These are phyloP conservation scores for Sminthopsis crassicaudata DNA, from an alignment of 2,113 vertebrate genomes.

Conservation along the genomic window DNA sequence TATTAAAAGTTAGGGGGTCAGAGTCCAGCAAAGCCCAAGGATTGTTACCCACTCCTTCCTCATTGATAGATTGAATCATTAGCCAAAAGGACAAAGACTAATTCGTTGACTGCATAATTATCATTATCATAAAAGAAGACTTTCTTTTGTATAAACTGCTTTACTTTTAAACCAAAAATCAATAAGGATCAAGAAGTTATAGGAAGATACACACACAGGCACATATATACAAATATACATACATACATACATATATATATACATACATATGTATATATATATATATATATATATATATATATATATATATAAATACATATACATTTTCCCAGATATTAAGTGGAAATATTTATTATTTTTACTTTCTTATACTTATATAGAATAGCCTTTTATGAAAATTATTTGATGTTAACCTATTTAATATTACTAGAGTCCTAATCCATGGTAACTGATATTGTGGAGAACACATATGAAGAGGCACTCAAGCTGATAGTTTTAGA, in stretches of 20 bases:
- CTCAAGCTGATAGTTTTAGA: background rate
- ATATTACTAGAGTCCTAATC: background rate
- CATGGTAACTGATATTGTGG: background rate
- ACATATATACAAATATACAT: too few species aligned
- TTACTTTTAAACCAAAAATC: background rate
- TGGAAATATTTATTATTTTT: background rate
- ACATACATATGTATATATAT: too few species aligned
- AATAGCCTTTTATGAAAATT: background rate
- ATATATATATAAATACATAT: too few species aligned
- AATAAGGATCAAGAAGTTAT: background rate
- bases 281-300: too few species aligned
- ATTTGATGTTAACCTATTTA: background rate
- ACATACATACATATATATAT: too few species aligned
- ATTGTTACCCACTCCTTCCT: background rate
- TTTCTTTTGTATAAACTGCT: background rate
- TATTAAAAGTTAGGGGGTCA: background rate
- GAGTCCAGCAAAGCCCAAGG: background rate
- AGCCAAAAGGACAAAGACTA: background rate
- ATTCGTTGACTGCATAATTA: background rate
- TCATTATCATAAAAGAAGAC: background rate
- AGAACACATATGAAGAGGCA: background rate
- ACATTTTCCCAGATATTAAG: background rate
- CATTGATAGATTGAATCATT: background rate
- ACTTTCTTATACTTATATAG: background rate
- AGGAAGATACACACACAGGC: background rate